A percentile compares a stretch with the other conserved stretches of the same genome.
Evolutionary conservation across 2,888 invertebrate genomes (phyloP).

Genomic region (Bellardia bayeri): DNA sequence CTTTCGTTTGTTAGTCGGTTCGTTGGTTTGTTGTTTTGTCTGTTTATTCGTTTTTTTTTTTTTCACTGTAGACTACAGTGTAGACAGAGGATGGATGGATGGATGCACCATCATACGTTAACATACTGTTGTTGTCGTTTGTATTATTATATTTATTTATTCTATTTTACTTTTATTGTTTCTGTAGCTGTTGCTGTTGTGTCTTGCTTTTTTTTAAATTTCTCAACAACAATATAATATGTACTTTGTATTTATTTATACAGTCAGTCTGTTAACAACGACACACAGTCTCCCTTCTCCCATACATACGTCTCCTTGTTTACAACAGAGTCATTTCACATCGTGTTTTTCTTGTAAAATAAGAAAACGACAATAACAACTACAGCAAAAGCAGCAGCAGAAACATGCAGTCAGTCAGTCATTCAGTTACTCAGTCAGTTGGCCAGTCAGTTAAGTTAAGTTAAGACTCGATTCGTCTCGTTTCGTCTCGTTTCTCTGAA

Average conservation of each 20-base stretch:
- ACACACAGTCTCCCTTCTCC: conserved; percentile 45
- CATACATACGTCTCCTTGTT: conserved; percentile 1
- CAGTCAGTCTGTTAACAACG: conserved; percentile 57
- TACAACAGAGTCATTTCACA: not conserved
- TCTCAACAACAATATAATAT: conserved; percentile 57
- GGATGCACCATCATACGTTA: conserved; percentile 41
- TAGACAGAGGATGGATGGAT: not conserved
- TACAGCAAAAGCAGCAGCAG: not conserved
- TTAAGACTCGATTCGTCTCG: conserved; percentile 11
- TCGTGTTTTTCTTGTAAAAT: conserved; percentile 16
- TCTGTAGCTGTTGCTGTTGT: conserved; percentile 24
- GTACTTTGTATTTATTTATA: conserved; percentile 63
- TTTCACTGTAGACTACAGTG: conserved; percentile 19
- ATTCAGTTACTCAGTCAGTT: conserved; percentile 64
- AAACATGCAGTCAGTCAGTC: conserved; percentile 49
- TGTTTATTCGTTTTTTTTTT: conserved; percentile 2
- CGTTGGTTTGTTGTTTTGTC: not conserved
- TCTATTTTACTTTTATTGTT: conserved; percentile 52
- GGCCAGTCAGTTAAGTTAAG: conserved; percentile 51
- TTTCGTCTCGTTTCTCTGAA: conserved; percentile 1
- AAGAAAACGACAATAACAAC: not conserved
- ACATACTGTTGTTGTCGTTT: conserved; percentile 39
- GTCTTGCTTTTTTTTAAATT: conserved; percentile 33
- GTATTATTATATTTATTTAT: conserved; percentile 38
- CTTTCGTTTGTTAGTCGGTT: conserved; percentile 36